Base-by-base conservation (phyloP, 2,113 vertebrate genomes). In the Sitta europaea region DNA sequence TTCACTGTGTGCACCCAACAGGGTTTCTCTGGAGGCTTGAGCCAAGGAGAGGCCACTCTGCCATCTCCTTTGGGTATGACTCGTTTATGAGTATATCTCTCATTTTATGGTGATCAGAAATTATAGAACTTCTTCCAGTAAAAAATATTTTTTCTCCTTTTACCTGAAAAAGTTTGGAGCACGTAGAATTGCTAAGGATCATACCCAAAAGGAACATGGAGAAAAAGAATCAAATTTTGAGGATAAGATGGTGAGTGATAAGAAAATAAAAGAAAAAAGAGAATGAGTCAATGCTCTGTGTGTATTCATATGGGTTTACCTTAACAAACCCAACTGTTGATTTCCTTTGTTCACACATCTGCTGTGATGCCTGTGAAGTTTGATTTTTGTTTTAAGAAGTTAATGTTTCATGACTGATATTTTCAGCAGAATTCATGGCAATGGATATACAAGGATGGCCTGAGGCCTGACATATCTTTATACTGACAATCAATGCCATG, bases 401-500 rank as follows among this genome's bases (percentile, higher is more conserved):
- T 90, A 90, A 92, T 80, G 53, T 71, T 89, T 94, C 83, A 68
- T 82, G 70, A 92, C 76, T 92, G 82, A 89, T 91, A n/a, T 95
- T 85, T 97, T 94, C 78, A 92, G 40, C 73, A 93, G 73, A 94
- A 91, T 63, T 88, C 38, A 21, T 62, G 66, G 43, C 54, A 74
- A 92, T 47, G 29, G 82, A 80, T 88, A 61, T 24, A 70, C 73
- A 92, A 92, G 75, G 28, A 93, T 81, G 79, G 90, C 88, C 87
- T 53, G 43, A 90, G 92, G 82, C 84, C 86, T 94, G 93, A 80
- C 65, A 35, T 86, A 78, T 76, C 88, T 94, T 97, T 95, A 93
- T 86, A 91, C 70, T 96, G 94, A 81, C 91, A 97, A 93, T 91
- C 81, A 94, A 78, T 81, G 72, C 43, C 82, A 97, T 42, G 17